Base-by-base conservation (phyloP, 2,113 vertebrate genomes). In the Bolborhynchus lineola region DNA sequence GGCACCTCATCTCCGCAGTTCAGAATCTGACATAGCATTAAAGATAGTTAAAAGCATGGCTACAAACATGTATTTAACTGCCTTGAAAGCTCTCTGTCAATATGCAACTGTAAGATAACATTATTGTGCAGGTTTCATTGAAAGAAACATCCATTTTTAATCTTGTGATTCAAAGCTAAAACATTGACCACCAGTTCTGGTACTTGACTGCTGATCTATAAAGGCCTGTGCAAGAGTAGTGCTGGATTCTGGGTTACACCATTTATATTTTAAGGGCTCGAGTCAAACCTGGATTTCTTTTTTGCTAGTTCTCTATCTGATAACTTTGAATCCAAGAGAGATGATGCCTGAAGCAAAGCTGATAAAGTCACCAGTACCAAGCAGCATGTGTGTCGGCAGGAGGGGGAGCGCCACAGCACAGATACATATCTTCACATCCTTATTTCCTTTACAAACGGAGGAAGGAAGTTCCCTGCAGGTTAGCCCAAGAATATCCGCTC, bases 341-440 rank as follows among this genome's bases (percentile, higher is more conserved):
- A 70, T 35, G 37, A 70, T 1, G 60, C 65, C 90, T 64, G 84
- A 94, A 78, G 88, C 86, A 76, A 88, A 74, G 71, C 91, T 92
- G 92, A 96, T 92, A 93, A 97, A 92, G 77, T 70, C 82, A 86
- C 65, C 80, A 69, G 60, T 82, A 70, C 69, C 16, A 75, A 84
- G 86, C 59, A 91, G 65, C 17, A 5, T 4, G 42, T 41, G 57
- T 47, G 39, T 5, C 23, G 20, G 29, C n/a, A 19, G 16, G 33
- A 12, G 11, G 31, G 25, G 46, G 64, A 70, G 85, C 70, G 63
- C 84, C 70, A 13, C 47, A 74, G 55, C 68, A 72, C 7, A 96
- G 93, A 95, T 95, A 80, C 37, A 11, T 71, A 92, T 95, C 94
- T 97, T 91, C 88, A 91, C 69, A 93, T 93, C 86, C 88, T 64